A percentile compares a stretch with the other conserved stretches of the same genome.
phyloP scores from a whole-genome alignment of 1,140 invertebrate genomes.

The Euura lappo region DNA sequence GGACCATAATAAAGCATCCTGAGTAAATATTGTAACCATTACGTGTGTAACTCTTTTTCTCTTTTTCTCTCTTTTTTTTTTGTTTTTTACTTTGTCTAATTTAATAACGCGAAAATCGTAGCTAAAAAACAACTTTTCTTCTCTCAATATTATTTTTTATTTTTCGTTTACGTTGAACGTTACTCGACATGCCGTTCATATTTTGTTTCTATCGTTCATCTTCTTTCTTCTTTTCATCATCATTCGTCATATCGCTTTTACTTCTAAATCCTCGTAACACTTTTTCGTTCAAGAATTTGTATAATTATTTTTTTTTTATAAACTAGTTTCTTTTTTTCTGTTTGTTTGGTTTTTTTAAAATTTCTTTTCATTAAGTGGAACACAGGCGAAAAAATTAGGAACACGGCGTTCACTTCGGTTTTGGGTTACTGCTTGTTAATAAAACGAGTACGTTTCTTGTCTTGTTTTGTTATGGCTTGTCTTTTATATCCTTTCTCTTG shows the following conservation, averaged over 20 bases:
- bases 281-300: too few species aligned
- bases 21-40: constrained; percentile 58
- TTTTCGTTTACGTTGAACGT: neutral
- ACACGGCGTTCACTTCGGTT: constrained; percentile 38
- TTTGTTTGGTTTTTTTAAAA: constrained; percentile 27
- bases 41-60: neutral
- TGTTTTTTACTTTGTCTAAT: neutral
- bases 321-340: constrained; percentile 28
- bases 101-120: constrained; percentile 17
- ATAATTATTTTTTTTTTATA: constrained; percentile 53
- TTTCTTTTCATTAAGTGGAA: constrained; percentile 26
- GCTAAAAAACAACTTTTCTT: constrained; percentile 4
- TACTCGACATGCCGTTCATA: neutral
- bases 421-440: constrained; percentile 25
- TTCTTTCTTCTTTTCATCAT: constrained; percentile 27
- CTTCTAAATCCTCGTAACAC: too few species aligned
- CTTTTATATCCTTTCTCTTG: neutral
- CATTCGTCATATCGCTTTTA: too few species aligned
- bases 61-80: too few species aligned
- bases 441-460: constrained; percentile 29
- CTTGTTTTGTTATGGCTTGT: too few species aligned
- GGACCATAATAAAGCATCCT: constrained; percentile 61
- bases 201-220: constrained; percentile 24
- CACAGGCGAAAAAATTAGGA: constrained; percentile 44
- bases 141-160: neutral